Base-by-base conservation (phyloP, 2,113 vertebrate genomes). In the Oenanthe oenanthe region DNA sequence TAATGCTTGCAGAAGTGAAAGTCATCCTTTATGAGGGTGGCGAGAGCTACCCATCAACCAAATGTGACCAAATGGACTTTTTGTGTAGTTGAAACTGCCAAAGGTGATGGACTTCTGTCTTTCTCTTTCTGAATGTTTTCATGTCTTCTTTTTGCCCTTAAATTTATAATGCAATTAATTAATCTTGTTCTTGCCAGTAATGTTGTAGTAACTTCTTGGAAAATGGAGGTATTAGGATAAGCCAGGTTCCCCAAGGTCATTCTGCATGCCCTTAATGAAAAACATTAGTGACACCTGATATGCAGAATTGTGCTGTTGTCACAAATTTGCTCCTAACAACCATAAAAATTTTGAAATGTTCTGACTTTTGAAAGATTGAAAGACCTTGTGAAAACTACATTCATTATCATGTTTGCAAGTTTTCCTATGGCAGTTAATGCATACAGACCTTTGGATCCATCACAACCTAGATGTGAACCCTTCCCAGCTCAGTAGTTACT, bases 1-100 rank as follows among this genome's bases (percentile, higher is more conserved):
- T 92, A 93, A 89, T 36, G 65, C 61, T 85, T 3, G 1, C 22
- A 50, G 93, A 85, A 92, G 80, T 91, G 77, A 68, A 88, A 93
- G 91, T 70, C 43, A 31, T 86, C 80, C 75, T 76, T 77, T 79
- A 85, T 92, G 91, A 92, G 92, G 73, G 67, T 96, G 85, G 65
- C 0, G 13, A 85, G 88, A 92, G 88, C 92, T 79, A 85, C 87
- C 29, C 31, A 94, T 89, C 95, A 87, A 45, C 95, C 76, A 88
- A 80, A 93, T n/a, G 70, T 77, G 94, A 89, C 86, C 77, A 76
- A 86, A 93, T 95, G 85, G 88, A 95, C 68, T 92, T 90, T 56
- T 67, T 57, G 92, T 92, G 90, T 74, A 92, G 72, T 88, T 89
- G 72, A 95, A 95, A 71, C 82, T 95, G 85, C 43, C 85, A 78